A percentile compares a stretch with the other conserved stretches of the same genome.
Conservation (phyloP, 2,113 vertebrate species). For the Heterotis niloticus region DNA sequence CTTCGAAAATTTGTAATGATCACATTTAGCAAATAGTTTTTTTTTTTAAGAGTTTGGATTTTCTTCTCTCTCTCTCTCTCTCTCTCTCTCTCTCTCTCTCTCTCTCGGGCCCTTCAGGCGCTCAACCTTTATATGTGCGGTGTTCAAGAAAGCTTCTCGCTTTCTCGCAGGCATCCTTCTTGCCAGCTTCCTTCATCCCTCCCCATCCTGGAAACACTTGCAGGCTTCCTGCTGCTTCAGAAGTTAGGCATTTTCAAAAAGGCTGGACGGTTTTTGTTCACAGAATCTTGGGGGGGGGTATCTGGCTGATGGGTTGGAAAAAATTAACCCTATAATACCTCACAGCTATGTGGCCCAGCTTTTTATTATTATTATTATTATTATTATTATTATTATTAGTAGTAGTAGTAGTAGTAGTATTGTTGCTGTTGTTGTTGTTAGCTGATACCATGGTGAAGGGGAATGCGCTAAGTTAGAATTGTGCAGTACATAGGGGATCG, state of each 20-base stretch:
- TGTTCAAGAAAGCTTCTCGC: not conserved
- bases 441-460: no score
- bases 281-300: not conserved
- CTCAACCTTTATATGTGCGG: not conserved
- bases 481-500: not conserved
- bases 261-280: not conserved
- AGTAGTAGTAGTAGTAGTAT: no score
- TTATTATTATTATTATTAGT: no score
- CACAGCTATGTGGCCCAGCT: not conserved
- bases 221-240: not conserved
- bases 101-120: no score
- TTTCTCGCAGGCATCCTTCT: not conserved
- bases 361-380: no score
- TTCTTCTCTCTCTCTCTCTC: no score
- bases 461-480: not conserved
- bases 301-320: not conserved
- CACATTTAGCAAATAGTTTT: no score
- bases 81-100: no score
- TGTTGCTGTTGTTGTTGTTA: no score
- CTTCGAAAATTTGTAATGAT: no score
- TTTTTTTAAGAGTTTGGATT: no score
- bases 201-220: conserved; percentile 20
- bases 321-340: conserved; percentile 4
- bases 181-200: conserved; percentile 21
- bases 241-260: not conserved